Evolutionary conservation across 2,797 vertebrate genomes (phyloP).

Genomic region (Pteropus rufus): DNA sequence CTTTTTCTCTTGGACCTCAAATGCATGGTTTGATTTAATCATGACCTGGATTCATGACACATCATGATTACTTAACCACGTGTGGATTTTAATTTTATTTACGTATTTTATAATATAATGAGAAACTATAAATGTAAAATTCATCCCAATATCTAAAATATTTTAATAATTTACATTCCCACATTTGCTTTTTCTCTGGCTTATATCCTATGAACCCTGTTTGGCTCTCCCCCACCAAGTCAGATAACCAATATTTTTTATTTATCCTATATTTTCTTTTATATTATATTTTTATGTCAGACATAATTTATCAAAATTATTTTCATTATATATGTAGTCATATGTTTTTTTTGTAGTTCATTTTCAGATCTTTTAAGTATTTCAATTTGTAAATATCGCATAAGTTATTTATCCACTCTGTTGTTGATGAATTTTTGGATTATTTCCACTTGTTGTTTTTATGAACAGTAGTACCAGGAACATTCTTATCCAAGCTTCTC

Average conservation of each 20-base stretch:
- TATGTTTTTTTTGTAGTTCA: not conserved
- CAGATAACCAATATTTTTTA: not conserved
- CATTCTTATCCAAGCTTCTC: not conserved
- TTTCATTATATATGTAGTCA: not conserved
- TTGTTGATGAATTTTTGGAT: not conserved
- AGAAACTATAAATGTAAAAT: not conserved
- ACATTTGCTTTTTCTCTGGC: not conserved
- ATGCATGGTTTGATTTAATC: not conserved
- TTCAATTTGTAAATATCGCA: not conserved
- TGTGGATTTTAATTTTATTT: not conserved
- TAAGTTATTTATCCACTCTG: not conserved
- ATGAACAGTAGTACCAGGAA: not conserved
- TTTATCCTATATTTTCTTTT: not conserved
- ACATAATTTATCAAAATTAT: not conserved
- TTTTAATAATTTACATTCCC: not conserved
- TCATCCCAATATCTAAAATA: not conserved
- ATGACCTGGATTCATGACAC: not conserved
- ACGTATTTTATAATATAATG: not conserved
- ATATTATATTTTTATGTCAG: not conserved
- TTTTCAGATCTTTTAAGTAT: not conserved
- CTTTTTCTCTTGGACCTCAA: not conserved
- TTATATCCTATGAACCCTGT: not conserved
- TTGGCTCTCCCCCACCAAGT: too few species aligned
- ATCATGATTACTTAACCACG: not conserved
- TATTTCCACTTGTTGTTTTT: not conserved